Conservation (phyloP, 1,140 invertebrate species). For the Tigriopus japonicus region DNA sequence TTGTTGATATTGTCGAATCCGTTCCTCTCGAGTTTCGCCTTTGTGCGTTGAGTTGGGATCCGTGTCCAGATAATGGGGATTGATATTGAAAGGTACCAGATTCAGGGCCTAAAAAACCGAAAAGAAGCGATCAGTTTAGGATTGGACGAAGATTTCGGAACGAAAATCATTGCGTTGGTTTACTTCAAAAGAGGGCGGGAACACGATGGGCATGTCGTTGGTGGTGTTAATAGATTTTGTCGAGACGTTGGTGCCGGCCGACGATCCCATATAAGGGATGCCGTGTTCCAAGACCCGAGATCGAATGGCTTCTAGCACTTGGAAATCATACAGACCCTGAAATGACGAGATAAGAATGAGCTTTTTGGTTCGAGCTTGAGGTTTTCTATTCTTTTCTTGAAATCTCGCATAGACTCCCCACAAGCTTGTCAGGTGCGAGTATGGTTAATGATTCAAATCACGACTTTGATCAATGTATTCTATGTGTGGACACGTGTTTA, state of each 20-base stretch:
- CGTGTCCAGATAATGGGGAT: slow-evolving; percentile 55
- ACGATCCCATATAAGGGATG: slow-evolving; percentile 53
- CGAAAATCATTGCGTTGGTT: no score
- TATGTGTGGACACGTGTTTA: no score
- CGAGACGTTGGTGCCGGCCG: slow-evolving; percentile 63
- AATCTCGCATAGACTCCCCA: no score
- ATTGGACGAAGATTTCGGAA: no score
- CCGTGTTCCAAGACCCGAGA: slow-evolving; percentile 29
- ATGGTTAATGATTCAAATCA: no score
- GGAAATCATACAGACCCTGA: slow-evolving; percentile 40
- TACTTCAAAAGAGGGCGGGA: slow-evolving; percentile 34
- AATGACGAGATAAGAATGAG: no score
- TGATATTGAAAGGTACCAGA: slow-evolving; percentile 64
- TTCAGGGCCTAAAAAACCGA: slow-evolving; percentile 41
- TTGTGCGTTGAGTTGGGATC: slow-evolving; percentile 6
- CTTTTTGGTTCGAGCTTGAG: no score
- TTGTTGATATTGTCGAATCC: slow-evolving; percentile 44
- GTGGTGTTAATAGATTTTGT: slow-evolving; percentile 55
- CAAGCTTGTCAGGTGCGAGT: no score
- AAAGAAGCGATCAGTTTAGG: no score
- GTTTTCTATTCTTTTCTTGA: no score
- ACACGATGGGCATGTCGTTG: slow-evolving; percentile 67
- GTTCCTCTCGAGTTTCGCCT: slow-evolving; percentile 39
- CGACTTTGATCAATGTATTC: no score
- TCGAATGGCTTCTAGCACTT: slow-evolving; percentile 41